Conservation (phyloP, 2,797 vertebrate species). For the Enteromius treurensis region DNA sequence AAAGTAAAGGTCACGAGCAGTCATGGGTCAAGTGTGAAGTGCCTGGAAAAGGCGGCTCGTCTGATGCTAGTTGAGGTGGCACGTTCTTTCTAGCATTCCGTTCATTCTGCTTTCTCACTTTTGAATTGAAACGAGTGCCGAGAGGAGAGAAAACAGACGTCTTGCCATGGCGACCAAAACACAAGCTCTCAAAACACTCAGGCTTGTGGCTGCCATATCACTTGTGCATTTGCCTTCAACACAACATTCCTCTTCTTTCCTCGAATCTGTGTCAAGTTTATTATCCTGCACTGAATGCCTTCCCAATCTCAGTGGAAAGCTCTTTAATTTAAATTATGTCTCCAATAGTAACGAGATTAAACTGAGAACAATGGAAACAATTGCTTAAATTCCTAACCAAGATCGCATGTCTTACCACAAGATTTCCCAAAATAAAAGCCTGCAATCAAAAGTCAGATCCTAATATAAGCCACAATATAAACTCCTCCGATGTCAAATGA, state of each 20-base stretch:
- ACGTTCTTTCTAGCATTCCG: conserved; percentile 51
- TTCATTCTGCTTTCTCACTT: conserved; percentile 46
- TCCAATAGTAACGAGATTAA: neutral
- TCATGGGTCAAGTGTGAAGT: conserved; percentile 26
- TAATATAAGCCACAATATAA: neutral
- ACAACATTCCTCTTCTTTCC: conserved; percentile 33
- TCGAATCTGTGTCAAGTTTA: conserved; percentile 2
- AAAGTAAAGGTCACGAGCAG: conserved; percentile 42
- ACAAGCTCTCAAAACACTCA: conserved; percentile 46
- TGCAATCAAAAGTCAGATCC: neutral
- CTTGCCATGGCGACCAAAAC: conserved; percentile 49
- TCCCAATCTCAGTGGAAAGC: neutral
- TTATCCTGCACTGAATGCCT: neutral
- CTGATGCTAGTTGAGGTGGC: conserved; percentile 36
- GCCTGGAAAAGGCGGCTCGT: conserved; percentile 25
- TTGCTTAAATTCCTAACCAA: neutral
- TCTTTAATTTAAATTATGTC: neutral
- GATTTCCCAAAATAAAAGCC: neutral
- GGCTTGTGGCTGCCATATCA: neutral
- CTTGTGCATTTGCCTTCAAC: conserved; percentile 20
- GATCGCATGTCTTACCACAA: neutral
- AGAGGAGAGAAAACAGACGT: conserved; percentile 24
- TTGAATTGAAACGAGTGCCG: conserved; percentile 36
- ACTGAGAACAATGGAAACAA: neutral
- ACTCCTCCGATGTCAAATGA: neutral